phyloP scores from a whole-genome alignment of 2,888 invertebrate genomes.

The Mimas tiliae region DNA sequence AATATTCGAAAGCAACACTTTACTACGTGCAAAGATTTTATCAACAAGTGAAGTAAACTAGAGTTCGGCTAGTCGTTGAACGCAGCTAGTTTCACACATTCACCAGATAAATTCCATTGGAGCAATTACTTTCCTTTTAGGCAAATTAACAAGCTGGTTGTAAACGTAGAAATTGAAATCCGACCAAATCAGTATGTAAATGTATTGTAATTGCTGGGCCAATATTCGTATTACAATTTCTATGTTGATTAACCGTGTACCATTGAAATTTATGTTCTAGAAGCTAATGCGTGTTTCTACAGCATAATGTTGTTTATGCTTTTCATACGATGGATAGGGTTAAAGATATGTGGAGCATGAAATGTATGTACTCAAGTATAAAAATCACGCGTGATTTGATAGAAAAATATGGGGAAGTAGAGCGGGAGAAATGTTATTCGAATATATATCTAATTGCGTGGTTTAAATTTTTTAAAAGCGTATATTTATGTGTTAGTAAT shows the following conservation, averaged over 20 bases:
- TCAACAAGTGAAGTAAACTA: slow-evolving; percentile 29
- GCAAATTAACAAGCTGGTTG: slow-evolving; percentile 77
- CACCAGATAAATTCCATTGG: slow-evolving; percentile 62
- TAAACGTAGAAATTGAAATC: slow-evolving; percentile 73
- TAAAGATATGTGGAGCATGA: slow-evolving; percentile 37
- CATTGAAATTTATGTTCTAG: slow-evolving; percentile 35
- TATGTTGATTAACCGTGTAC: slow-evolving; percentile 72
- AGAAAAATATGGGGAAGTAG: slow-evolving; percentile 30
- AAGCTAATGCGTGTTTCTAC: slow-evolving; percentile 54
- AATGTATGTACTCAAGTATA: slow-evolving; percentile 24
- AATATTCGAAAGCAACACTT: not conserved
- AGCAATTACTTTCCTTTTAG: slow-evolving; percentile 80
- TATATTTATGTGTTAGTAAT: too few species aligned
- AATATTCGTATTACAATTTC: slow-evolving; percentile 77
- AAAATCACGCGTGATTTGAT: slow-evolving; percentile 29
- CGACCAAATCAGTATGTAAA: slow-evolving; percentile 80
- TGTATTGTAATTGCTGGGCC: slow-evolving; percentile 77
- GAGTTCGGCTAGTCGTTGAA: slow-evolving; percentile 22
- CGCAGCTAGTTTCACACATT: slow-evolving; percentile 41
- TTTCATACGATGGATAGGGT: slow-evolving; percentile 39
- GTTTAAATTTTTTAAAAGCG: not conserved
- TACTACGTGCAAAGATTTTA: slow-evolving; percentile 26
- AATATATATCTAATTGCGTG: not conserved
- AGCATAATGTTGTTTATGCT: slow-evolving; percentile 71
- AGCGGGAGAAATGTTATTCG: slow-evolving; percentile 32